phyloP scores from a whole-genome alignment of 2,888 invertebrate species.

The Aquatica leii region DNA sequence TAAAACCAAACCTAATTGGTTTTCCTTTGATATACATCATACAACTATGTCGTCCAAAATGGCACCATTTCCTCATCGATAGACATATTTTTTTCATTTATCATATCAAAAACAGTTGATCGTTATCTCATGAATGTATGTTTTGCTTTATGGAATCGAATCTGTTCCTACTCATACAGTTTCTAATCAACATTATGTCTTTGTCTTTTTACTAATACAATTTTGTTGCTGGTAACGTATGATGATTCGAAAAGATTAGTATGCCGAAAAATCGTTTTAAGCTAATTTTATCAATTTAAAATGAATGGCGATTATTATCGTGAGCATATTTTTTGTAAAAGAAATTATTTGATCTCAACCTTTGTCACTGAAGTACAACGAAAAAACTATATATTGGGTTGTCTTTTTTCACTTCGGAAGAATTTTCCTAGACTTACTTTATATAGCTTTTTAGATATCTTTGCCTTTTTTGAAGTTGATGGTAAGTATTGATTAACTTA shows the following conservation, averaged over 20 bases:
- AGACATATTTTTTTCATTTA: constrained; percentile 45
- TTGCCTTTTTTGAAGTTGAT: not conserved
- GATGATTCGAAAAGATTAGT: not conserved
- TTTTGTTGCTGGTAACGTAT: not conserved
- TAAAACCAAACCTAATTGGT: constrained; percentile 47
- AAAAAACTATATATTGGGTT: not conserved
- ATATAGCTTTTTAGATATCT: not conserved
- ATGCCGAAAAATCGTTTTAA: not conserved
- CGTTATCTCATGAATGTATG: constrained; percentile 18
- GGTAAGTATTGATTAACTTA: not conserved
- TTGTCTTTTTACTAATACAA: constrained; percentile 18
- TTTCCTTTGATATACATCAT: constrained; percentile 48
- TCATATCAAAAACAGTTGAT: constrained; percentile 34
- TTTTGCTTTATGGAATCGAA: constrained; percentile 18
- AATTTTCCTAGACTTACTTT: not conserved
- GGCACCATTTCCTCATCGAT: constrained; percentile 41
- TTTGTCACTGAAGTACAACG: not conserved
- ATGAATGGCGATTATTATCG: not conserved
- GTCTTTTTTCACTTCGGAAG: not conserved
- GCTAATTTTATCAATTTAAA: not conserved
- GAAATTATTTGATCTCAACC: not conserved
- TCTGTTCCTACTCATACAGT: constrained; percentile 15
- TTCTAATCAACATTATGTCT: constrained; percentile 12
- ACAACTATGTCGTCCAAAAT: constrained; percentile 43
- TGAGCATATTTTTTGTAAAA: not conserved